Conservation (phyloP, 2,888 invertebrate genomes). For the Catocala nupta region DNA sequence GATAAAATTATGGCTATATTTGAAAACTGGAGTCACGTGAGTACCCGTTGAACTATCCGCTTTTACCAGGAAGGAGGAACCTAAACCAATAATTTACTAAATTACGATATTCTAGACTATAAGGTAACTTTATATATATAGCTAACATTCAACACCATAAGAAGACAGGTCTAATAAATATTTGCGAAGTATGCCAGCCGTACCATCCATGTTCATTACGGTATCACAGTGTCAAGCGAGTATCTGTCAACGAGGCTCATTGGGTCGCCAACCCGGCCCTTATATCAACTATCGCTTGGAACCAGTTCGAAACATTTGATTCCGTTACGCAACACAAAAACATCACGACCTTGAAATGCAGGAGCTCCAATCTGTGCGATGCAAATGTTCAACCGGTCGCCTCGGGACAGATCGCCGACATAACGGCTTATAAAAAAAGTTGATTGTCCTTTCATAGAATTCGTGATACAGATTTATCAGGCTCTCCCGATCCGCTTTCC, state of each 20-base stretch:
- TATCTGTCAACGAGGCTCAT: slow-evolving; percentile 24
- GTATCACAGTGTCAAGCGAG: no score
- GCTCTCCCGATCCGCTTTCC: slow-evolving; percentile 53
- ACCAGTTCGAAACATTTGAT: slow-evolving; percentile 36
- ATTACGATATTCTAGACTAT: no score
- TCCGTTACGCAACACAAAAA: slow-evolving; percentile 43
- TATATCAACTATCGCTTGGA: slow-evolving; percentile 22
- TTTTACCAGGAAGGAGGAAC: no score
- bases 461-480: slow-evolving; percentile 48
- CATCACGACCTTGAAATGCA: slow-evolving; percentile 47
- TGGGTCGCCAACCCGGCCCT: slow-evolving; percentile 24
- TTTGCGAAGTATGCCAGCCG: no score
- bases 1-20: no score
- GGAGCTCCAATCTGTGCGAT: slow-evolving; percentile 34
- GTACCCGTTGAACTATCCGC: no score
- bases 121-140: no score
- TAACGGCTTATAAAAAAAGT: slow-evolving; percentile 60
- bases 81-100: no score
- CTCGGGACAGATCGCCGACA: slow-evolving; percentile 17
- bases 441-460: slow-evolving; percentile 54
- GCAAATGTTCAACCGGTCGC: slow-evolving; percentile 40
- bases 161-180: no score
- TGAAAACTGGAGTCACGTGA: no score
- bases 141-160: no score
- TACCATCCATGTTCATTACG: background rate